Base-by-base conservation (phyloP, 1,140 invertebrate species). In the Pachypeltis micranthus region DNA sequence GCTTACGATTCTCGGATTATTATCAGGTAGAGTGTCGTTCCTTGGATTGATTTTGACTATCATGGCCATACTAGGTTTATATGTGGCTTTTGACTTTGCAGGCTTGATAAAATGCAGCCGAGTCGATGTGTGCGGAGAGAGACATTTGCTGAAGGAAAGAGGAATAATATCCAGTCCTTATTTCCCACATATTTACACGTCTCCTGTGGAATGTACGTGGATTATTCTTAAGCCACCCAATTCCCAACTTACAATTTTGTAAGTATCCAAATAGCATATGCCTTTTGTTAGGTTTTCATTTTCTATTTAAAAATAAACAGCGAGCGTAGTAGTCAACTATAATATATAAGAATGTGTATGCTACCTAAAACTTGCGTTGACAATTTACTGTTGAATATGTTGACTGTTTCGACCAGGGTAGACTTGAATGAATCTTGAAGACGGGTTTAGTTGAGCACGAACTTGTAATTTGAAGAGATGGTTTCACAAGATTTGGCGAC, bases 81-180 rank as follows among this genome's bases (percentile, higher is more conserved):
- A n/a, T n/a, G n/a, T n/a, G n/a, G n/a, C n/a, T n/a, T n/a, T 39
- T 39, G 31, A 10, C 7, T 39, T 16, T 39, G 31, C 16, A 39
- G 31, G 16, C 16, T 16, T 7, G 31, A 39, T 39, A 7, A 16
- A 39, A 39, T 39, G 31, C 31, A 39, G 31, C 25, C 34, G 26
- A 23, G 16, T 24, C 26, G 39, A 24, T 44, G 26, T 44, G 16
- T 62, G 61, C 34, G 61, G 61, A 4, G 28, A 62, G 29, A 54
- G 21, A 28, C 61, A 55, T 55, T 62, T 62, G 39, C 14, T 65
- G n/a, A n/a, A 44, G 34, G 59, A 60, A 44, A 57, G 29, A 16
- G 67, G 67, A 14, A 62, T 25, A 2, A 66, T 67, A 2, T 25
- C 60, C n/a, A 67, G 67, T 59, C 67, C 67, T 25, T 55, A 62